These are phyloP conservation scores for Mimumesa dahlbomi DNA, from an alignment of 2,888 invertebrate genomes.

Conservation along the genomic window DNA sequence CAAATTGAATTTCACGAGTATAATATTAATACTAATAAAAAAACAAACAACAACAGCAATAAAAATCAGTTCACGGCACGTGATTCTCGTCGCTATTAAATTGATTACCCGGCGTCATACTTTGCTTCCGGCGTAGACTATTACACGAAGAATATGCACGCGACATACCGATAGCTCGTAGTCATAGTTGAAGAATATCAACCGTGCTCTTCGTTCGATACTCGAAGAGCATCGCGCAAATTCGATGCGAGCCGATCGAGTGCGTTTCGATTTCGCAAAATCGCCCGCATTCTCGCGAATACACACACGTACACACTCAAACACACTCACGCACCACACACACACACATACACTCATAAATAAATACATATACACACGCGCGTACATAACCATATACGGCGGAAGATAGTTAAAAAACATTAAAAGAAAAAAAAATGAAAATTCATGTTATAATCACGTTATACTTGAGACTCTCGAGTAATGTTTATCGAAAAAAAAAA, in stretches of 20 bases:
- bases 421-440: too few species aligned
- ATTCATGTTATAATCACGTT: constrained; percentile 46
- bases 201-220: constrained; percentile 49
- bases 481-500: constrained; percentile 57
- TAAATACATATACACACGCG: background rate
- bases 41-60: too few species aligned
- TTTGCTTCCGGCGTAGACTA: constrained; percentile 32
- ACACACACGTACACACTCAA: constrained; percentile 10
- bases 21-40: too few species aligned
- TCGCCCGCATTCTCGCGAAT: background rate
- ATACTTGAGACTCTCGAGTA: constrained; percentile 63
- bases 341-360: constrained; percentile 10
- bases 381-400: background rate
- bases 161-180: constrained; percentile 54
- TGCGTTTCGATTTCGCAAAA: constrained; percentile 21
- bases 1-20: too few species aligned
- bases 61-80: background rate
- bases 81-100: too few species aligned
- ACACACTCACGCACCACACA: constrained; percentile 6
- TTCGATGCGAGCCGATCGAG: constrained; percentile 45
- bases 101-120: constrained; percentile 37
- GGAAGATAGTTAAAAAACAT: constrained; percentile 36
- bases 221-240: constrained; percentile 40
- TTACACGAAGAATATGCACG: constrained; percentile 38
- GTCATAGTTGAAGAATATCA: constrained; percentile 54